Conservation (phyloP, 2,888 invertebrate species). For the Callyntrura sp. region DNA sequence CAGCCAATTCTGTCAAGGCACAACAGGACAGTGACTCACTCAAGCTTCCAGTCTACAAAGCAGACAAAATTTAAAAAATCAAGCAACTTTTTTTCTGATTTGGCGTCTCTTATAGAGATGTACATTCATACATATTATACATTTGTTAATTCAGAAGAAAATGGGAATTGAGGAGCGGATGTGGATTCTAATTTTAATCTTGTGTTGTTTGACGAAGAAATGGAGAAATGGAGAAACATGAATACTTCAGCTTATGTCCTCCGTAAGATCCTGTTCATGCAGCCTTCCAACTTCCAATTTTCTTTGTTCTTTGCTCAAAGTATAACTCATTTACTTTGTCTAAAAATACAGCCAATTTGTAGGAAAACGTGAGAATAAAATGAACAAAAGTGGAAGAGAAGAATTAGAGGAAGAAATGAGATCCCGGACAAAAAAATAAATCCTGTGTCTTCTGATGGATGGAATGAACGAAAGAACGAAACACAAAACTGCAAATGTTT, state of each 20-base stretch:
- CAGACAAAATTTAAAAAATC: too few species aligned
- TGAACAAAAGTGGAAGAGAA: neutral
- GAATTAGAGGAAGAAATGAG: slow-evolving; percentile 42
- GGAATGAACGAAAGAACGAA: too few species aligned
- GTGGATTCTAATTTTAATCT: slow-evolving; percentile 65
- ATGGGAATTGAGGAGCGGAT: slow-evolving; percentile 17
- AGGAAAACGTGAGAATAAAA: neutral
- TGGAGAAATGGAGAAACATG: slow-evolving; percentile 19
- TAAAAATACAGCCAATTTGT: slow-evolving; percentile 36
- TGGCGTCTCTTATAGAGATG: too few species aligned
- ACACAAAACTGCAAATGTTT: neutral
- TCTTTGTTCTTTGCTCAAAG: slow-evolving; percentile 4
- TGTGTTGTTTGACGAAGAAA: slow-evolving; percentile 9
- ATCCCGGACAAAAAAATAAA: slow-evolving; percentile 3
- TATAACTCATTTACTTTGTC: slow-evolving; percentile 52
- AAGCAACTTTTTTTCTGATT: too few species aligned
- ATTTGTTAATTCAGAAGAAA: too few species aligned
- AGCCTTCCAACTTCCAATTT: neutral
- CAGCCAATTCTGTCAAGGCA: too few species aligned
- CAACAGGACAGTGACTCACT: too few species aligned
- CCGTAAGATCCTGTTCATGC: neutral
- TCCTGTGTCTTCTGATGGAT: neutral
- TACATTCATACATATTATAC: too few species aligned
- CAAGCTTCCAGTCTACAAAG: too few species aligned
- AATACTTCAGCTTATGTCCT: too few species aligned